Conservation (phyloP, 1,140 invertebrate genomes). For the Holotrichia oblita region DNA sequence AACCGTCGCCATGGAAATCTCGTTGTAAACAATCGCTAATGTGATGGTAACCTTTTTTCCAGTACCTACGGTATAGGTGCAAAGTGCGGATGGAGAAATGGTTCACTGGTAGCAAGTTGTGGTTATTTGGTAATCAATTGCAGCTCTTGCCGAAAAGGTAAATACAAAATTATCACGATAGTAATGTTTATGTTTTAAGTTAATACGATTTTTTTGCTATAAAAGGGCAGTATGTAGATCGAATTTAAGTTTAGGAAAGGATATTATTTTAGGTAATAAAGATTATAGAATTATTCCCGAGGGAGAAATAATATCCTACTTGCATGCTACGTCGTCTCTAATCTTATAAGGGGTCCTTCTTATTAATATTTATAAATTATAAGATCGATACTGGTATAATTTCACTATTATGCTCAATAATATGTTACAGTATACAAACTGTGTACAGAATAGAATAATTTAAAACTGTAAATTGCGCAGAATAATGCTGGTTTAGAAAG, state of each 20-base stretch:
- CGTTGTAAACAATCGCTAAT: conserved; percentile 8
- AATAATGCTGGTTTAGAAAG: too few species aligned
- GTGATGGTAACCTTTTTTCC: conserved; percentile 17
- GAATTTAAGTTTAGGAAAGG: too few species aligned
- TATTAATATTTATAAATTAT: conserved; percentile 30
- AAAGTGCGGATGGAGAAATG: conserved; percentile 82
- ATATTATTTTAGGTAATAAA: too few species aligned
- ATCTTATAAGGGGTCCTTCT: background rate
- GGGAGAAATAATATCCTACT: background rate
- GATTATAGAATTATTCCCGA: too few species aligned
- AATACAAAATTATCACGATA: too few species aligned
- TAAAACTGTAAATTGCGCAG: too few species aligned
- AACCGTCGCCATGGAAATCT: conserved; percentile 12
- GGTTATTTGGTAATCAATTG: conserved; percentile 86
- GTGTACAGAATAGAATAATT: too few species aligned
- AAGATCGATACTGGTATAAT: conserved; percentile 24
- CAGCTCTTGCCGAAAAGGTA: conserved; percentile 82
- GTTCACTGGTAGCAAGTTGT: conserved; percentile 85
- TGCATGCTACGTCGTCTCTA: background rate
- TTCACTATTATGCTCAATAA: background rate
- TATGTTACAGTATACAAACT: too few species aligned
- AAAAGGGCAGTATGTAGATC: too few species aligned
- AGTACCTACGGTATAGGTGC: conserved; percentile 50
- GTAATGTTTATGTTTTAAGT: too few species aligned
- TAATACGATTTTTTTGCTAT: too few species aligned